These are phyloP conservation scores for Osmoderma eremita DNA, from an alignment of 2,888 invertebrate species.

Conservation along the genomic window DNA sequence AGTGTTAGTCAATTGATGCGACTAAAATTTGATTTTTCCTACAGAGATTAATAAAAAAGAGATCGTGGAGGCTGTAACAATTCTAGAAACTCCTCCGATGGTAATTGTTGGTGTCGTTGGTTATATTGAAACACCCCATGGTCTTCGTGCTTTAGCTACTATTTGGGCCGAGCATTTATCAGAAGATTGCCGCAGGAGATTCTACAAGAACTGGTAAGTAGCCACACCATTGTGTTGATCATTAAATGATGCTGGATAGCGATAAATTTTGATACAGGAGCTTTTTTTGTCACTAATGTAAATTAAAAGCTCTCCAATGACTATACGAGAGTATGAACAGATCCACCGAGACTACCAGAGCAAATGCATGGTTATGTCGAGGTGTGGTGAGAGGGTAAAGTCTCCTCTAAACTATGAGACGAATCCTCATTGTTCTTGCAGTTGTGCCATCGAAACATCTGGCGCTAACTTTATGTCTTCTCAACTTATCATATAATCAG, in stretches of 20 bases:
- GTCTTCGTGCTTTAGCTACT: constrained; percentile 92
- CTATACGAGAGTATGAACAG: constrained; percentile 71
- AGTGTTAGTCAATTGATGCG: no score
- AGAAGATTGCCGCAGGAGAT: constrained; percentile 97
- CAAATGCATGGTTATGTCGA: constrained; percentile 46
- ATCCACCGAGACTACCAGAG: constrained; percentile 53
- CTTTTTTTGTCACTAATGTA: constrained; percentile 56
- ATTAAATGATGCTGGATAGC: background rate
- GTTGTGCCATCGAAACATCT: constrained; percentile 38
- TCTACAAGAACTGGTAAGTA: constrained; percentile 99
- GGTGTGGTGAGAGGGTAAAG: constrained; percentile 59
- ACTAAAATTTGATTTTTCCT: constrained; percentile 50
- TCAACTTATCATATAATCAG: constrained; percentile 65
- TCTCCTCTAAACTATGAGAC: constrained; percentile 83
- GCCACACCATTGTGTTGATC: constrained; percentile 56
- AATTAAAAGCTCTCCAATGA: constrained; percentile 74
- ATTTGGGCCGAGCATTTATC: constrained; percentile 99
- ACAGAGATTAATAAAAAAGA: constrained; percentile 99
- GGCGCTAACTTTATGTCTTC: constrained; percentile 6
- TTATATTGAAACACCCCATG: constrained; percentile 98
- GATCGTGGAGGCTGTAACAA: constrained; percentile 98
- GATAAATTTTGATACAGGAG: background rate
- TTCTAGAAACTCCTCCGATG: constrained; percentile 98
- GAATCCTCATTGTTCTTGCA: constrained; percentile 64
- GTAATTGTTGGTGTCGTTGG: constrained; percentile 97